Base-by-base conservation (phyloP, 2,888 invertebrate genomes). In the Aplocera efformata region DNA sequence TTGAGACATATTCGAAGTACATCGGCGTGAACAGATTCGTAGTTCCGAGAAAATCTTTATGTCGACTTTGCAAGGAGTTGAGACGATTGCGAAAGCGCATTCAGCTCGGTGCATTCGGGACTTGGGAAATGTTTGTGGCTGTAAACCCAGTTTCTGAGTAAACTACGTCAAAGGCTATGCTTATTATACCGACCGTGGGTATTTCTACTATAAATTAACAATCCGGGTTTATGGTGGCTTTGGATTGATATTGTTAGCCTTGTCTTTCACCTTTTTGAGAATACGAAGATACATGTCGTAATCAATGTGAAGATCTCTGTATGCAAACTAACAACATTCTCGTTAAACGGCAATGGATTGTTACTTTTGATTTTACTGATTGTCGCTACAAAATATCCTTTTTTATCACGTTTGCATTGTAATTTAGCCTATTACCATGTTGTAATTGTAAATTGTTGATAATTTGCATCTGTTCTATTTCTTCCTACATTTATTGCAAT, bases 61-160 rank as follows among this genome's bases (percentile, higher is more conserved):
- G 72, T 67, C 66, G 66, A 70, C 61, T 72, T 63, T 57, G 76
- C 73, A 68, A 72, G 75, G 72, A 79, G 72, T 60, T 64, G 74
- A 71, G 68, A 60, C 65, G 71, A 72, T 84, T 83, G 80, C 75
- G 72, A 81, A 79, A 84, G 58, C 63, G 55, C 54, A 53, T 56
- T 62, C 60, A 60, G 64, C 42, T 43, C 65, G 63, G 56, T 66
- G 75, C 73, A 65, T 75, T 79, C 73, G 66, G 71, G 77, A 78
- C 75, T 78, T 78, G 67, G 72, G 75, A 72, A 80, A 75, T 79
- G 77, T 82, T 83, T 80, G 78, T 72, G 72, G 82, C 61, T 73
- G 77, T 85, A 84, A 85, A 85, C 85, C 85, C 76, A 82, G 76
- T 78, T 85, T 71, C 73, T 64, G 60, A 60, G 54, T 63, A 55